These are phyloP conservation scores for Netelia virgata DNA, from an alignment of 2,888 invertebrate species.

Conservation along the genomic window DNA sequence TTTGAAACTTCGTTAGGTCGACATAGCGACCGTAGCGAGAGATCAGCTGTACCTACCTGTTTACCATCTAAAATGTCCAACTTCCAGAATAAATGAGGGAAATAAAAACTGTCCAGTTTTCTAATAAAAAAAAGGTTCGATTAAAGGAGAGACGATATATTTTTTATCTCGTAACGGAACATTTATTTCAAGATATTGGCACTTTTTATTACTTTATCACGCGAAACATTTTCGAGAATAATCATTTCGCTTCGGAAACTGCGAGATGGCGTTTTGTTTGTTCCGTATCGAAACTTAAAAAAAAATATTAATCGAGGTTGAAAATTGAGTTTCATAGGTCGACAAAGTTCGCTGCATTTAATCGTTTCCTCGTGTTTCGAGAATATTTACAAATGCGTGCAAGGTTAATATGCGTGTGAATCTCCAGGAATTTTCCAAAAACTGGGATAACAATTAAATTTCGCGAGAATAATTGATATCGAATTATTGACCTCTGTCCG, in stretches of 20 bases:
- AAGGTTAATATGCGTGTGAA: slow-evolving; percentile 13
- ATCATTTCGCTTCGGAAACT: not conserved
- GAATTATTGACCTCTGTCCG: slow-evolving; percentile 53
- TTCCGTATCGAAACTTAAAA: not conserved
- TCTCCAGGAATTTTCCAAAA: slow-evolving; percentile 21
- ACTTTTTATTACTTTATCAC: no score
- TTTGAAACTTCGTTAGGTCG: no score
- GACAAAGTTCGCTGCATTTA: not conserved
- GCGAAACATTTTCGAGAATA: no score
- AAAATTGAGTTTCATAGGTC: not conserved
- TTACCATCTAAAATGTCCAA: no score
- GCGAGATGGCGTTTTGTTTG: not conserved
- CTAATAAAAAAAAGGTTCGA: no score
- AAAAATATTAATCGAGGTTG: not conserved
- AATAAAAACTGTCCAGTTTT: no score
- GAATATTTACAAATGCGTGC: not conserved
- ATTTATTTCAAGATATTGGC: no score
- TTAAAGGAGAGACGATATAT: no score
- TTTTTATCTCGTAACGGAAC: no score
- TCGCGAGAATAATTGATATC: slow-evolving; percentile 59
- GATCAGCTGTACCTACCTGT: no score
- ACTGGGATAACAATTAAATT: slow-evolving; percentile 56
- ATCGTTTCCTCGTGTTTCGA: not conserved
- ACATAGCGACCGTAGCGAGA: no score
- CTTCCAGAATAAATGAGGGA: no score